Evolutionary conservation across 2,888 invertebrate species (phyloP), one percentile per base, ranked within the genome.

Genomic region (Heliconius ethilla): DNA sequence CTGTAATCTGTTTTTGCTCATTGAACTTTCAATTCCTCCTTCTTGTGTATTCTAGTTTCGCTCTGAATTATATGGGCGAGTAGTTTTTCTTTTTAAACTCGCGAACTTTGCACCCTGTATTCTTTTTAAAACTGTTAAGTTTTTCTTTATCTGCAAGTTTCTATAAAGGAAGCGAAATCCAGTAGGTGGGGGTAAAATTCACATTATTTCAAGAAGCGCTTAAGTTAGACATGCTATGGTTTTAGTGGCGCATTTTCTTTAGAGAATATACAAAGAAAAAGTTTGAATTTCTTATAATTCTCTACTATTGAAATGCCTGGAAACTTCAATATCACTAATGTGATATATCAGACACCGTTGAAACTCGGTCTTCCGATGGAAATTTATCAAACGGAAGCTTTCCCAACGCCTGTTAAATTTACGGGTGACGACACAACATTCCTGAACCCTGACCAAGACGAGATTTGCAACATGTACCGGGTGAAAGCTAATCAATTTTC

Each of bases 331-430:
- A 37, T 62, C 7, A 10, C 3, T 73, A 37, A 59, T n/a, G 77
- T 76, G 77, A 76, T 80, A 81, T 80, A 79, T 75, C 75, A 76
- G 79, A 77, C 79, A 75, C 62, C 75, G 77, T 75, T 75, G 72
- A 81, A 75, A 70, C 37, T 45, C 70, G 74, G 67, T 37, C 63
- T 75, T 69, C 37, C 73, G 62, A 59, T 37, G 51, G 65, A 81
- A 82, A 83, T 83, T 81, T 81, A 81, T 84, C 82, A 82, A 82
- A 83, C 80, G 78, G 80, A 81, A 80, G 82, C 76, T 70, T 69
- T 59, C 45, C 75, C 73, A 62, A 77, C 72, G 73, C 78, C 77
- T 75, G 73, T 69, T 76, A 55, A 62, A 72, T 79, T 72, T 25
- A 75, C 79, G 76, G 75, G 51, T 76, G 75, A 81, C 51, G 45